Evolutionary conservation across 2,888 invertebrate species (phyloP).

Genomic region (Tipula helvola): DNA sequence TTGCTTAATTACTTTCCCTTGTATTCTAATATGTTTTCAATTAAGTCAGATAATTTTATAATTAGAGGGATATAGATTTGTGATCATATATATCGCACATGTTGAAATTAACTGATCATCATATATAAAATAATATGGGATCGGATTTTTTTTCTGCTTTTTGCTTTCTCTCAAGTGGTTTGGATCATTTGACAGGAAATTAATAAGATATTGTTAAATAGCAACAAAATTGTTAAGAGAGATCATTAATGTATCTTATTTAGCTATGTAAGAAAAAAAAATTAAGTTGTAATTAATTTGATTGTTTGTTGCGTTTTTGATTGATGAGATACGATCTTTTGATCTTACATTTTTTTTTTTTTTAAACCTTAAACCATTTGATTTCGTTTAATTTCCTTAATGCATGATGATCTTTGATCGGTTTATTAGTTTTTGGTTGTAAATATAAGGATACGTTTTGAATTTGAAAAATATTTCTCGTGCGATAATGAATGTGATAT

Average conservation of each 20-base stretch:
- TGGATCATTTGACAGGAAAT: neutral
- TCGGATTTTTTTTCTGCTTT: neutral
- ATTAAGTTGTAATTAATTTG: neutral
- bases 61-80: neutral
- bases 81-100: neutral
- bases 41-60: neutral
- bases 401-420: neutral
- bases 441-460: neutral
- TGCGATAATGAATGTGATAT: neutral
- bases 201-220: neutral
- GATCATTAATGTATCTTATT: neutral
- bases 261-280: neutral
- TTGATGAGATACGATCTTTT: neutral
- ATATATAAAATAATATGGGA: neutral
- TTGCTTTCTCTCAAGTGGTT: neutral
- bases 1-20: neutral
- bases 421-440: neutral
- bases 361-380: neutral
- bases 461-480: neutral
- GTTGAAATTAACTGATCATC: neutral
- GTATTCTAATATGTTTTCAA: constrained; percentile 4
- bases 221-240: neutral
- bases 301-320: neutral
- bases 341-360: neutral
- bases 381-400: neutral